Conservation (phyloP, 37 sponge, comb jelly and placozoan genomes). For the Mnemiopsis leidyi region DNA sequence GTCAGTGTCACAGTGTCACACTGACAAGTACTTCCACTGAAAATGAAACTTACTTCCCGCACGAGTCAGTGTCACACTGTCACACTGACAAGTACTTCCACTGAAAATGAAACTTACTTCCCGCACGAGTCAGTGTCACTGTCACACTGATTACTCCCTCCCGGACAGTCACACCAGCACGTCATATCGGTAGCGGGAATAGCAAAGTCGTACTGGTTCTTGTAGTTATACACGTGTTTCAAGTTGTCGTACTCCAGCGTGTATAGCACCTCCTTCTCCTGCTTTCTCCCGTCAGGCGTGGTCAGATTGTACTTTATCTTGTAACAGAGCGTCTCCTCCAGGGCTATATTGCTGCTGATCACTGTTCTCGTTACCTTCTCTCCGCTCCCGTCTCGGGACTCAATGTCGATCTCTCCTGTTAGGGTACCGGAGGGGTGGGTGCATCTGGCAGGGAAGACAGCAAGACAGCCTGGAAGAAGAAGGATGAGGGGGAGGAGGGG, state of each 20-base stretch:
- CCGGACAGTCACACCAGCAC: conserved; percentile 66
- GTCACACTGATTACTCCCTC: conserved; percentile 46
- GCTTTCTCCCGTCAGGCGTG: not conserved
- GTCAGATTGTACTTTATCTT: not conserved
- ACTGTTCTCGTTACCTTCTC: not conserved
- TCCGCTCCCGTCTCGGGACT: not conserved
- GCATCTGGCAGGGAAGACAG: conserved; percentile 7
- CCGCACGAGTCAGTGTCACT: conserved; percentile 49
- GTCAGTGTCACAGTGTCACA: conserved; percentile 13
- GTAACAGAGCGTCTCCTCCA: conserved; percentile 54
- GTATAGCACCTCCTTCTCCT: not conserved
- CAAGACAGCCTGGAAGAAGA: not conserved
- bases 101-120: not conserved
- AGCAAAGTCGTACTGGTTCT: conserved; percentile 38
- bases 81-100: not conserved
- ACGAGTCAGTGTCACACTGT: conserved; percentile 13
- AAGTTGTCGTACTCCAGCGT: conserved; percentile 7
- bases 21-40: not conserved
- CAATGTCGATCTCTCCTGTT: conserved; percentile 22
- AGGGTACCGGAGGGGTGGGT: conserved; percentile 35
- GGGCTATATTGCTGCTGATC: conserved; percentile 50
- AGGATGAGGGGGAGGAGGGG: conserved; percentile 12
- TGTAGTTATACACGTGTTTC: conserved; percentile 63
- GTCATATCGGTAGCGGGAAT: conserved; percentile 24
- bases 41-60: not conserved